These are phyloP conservation scores for Dasypus novemcinctus DNA, from an alignment of 2,113 vertebrate species.

Conservation along the genomic window DNA sequence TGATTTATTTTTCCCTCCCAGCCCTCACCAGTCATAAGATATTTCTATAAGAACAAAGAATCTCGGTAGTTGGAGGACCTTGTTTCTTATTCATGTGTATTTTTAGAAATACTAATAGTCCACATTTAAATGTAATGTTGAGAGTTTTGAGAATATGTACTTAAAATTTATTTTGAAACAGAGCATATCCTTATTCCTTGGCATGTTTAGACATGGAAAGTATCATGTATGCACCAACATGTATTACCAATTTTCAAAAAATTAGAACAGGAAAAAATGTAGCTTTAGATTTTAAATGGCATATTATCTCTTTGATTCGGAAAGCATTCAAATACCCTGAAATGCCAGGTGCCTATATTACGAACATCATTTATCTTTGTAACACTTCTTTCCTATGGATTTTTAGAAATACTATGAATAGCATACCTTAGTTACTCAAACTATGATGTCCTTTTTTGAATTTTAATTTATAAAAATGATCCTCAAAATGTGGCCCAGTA, in stretches of 20 bases:
- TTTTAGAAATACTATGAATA: background rate
- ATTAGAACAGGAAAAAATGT: background rate
- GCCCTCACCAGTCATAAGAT: background rate
- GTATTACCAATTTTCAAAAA: constrained; percentile 17
- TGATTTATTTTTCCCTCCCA: background rate
- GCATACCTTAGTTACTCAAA: background rate
- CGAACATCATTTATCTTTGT: background rate
- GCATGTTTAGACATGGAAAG: background rate
- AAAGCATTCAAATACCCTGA: constrained; percentile 22
- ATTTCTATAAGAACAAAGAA: background rate
- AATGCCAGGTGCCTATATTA: background rate
- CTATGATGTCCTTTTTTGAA: background rate
- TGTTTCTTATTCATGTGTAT: constrained; percentile 19
- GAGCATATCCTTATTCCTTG: background rate
- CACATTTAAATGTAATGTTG: constrained; percentile 4
- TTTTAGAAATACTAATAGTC: constrained; percentile 41
- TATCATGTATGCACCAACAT: background rate
- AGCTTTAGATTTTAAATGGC: background rate
- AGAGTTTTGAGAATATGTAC: background rate
- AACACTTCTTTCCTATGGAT: background rate
- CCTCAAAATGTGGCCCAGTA: background rate
- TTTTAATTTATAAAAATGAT: background rate
- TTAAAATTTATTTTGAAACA: constrained; percentile 48
- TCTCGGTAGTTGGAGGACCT: background rate
- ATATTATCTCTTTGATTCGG: background rate